These are phyloP conservation scores for Aurelia sp. DNA, from an alignment of 30 jellyfish, hydroid and myxozoan species.

Conservation along the genomic window DNA sequence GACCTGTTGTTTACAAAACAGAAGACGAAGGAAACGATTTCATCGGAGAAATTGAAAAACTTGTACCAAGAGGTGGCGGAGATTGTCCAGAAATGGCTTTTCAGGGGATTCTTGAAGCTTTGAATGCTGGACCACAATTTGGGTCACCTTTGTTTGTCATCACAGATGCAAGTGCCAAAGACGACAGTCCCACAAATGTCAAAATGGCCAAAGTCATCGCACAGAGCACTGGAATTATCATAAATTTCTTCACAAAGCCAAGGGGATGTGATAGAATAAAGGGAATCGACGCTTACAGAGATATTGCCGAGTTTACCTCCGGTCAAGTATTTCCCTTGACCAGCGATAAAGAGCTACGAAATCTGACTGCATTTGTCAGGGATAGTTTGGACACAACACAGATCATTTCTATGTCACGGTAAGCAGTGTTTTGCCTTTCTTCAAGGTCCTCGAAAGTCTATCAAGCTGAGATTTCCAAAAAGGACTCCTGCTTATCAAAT, in stretches of 20 bases:
- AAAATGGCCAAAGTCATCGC: slow-evolving; percentile 84
- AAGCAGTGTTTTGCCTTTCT: not conserved
- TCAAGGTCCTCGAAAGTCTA: too few relatives aligned
- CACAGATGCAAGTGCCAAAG: slow-evolving; percentile 97
- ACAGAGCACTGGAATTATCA: slow-evolving; percentile 69
- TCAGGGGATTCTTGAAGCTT: slow-evolving; percentile 84
- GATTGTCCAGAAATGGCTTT: slow-evolving; percentile 91
- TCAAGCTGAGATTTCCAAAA: too few relatives aligned
- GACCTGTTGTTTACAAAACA: slow-evolving; percentile 77
- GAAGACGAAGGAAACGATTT: slow-evolving; percentile 60
- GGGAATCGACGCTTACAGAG: slow-evolving; percentile 76
- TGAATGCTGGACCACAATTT: slow-evolving; percentile 86
- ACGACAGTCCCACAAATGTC: slow-evolving; percentile 64
- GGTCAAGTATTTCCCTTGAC: slow-evolving; percentile 81
- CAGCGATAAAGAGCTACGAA: slow-evolving; percentile 51
- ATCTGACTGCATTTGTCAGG: slow-evolving; percentile 49
- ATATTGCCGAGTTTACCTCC: slow-evolving; percentile 79
- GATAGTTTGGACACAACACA: slow-evolving; percentile 66
- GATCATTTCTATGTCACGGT: slow-evolving; percentile 63
- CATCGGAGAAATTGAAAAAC: slow-evolving; percentile 45
- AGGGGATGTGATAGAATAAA: slow-evolving; percentile 73
- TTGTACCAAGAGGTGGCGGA: slow-evolving; percentile 81
- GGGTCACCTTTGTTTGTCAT: slow-evolving; percentile 88
- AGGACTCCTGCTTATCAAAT: too few relatives aligned
- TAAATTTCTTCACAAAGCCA: slow-evolving; percentile 76